Base-by-base conservation (phyloP, 2,888 invertebrate genomes). In the Mesorhabditis belari region DNA sequence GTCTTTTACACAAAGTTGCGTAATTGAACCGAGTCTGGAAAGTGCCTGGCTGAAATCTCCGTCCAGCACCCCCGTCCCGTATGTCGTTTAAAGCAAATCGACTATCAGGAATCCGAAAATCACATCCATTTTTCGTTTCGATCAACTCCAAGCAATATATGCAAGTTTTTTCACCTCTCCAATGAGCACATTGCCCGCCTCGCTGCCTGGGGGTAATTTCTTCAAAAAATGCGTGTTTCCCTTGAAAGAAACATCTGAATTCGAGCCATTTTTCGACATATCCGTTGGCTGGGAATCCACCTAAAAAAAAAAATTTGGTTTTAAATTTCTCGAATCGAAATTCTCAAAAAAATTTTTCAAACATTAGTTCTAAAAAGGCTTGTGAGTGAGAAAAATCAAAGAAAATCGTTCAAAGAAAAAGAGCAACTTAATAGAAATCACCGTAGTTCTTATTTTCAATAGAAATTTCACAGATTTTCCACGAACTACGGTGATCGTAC, bases 121-220 rank as follows among this genome's bases (percentile, higher is more conserved):
- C n/a, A n/a, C n/a, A n/a, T n/a, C n/a, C n/a, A n/a, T n/a, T n/a
- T n/a, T n/a, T n/a, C n/a, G n/a, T n/a, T n/a, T n/a, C n/a, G n/a
- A n/a, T n/a, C n/a, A n/a, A n/a, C n/a, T n/a, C n/a, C n/a, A n/a
- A n/a, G n/a, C n/a, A n/a, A n/a, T n/a, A n/a, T n/a, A n/a, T n/a
- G n/a, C n/a, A n/a, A n/a, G n/a, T n/a, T 51, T 64, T 56, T 25
- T 26, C 29, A 67, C 67, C 85, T 96, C 95, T 24, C 96, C 98
- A 0, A 98, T 93, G 61, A 96, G 85, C 74, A 98, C 95, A 81
- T 96, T 96, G 64, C 93, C 92, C 1, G 95, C 93, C 83, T 98
- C 96, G 1, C 95, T 91, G 19, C 94, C 96, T 0, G 88, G 87
- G 17, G 96, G 96, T 81, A 98, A 91, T 85, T 98, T 98, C 66